These are phyloP conservation scores for Prunella fulvescens DNA, from an alignment of 2,113 vertebrate species.

Conservation along the genomic window DNA sequence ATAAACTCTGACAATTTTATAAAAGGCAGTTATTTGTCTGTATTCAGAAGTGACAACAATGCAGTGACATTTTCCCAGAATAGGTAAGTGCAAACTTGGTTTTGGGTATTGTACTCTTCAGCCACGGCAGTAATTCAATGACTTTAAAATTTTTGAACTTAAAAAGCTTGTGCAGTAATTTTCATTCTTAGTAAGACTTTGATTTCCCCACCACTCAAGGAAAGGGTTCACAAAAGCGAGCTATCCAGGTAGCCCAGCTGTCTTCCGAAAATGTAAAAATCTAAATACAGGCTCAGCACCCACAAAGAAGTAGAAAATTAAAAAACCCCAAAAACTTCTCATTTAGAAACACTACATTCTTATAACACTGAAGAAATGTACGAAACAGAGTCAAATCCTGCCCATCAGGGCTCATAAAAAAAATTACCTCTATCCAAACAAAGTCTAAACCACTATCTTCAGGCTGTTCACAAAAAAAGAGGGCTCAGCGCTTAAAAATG, in stretches of 20 bases:
- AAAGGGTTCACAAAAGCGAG: not conserved
- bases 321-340: fast-evolving
- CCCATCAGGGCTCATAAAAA: not conserved
- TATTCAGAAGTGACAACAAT: conserved; percentile 8
- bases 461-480: not conserved
- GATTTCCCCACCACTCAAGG: not conserved
- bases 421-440: not conserved
- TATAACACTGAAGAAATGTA: not conserved
- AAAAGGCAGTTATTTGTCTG: conserved; percentile 19
- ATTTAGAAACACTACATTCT: not conserved
- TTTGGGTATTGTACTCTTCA: not conserved
- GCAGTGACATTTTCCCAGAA: conserved; percentile 9
- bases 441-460: not conserved
- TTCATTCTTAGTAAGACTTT: not conserved
- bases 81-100: not conserved
- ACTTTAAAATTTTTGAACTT: not conserved
- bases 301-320: not conserved
- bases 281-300: not conserved
- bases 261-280: not conserved
- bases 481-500: not conserved
- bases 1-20: conserved; percentile 24
- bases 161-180: not conserved
- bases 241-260: not conserved
- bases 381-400: not conserved
- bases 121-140: not conserved